These are phyloP conservation scores for Diuraphis noxia DNA, from an alignment of 1,140 invertebrate genomes.

Conservation along the genomic window DNA sequence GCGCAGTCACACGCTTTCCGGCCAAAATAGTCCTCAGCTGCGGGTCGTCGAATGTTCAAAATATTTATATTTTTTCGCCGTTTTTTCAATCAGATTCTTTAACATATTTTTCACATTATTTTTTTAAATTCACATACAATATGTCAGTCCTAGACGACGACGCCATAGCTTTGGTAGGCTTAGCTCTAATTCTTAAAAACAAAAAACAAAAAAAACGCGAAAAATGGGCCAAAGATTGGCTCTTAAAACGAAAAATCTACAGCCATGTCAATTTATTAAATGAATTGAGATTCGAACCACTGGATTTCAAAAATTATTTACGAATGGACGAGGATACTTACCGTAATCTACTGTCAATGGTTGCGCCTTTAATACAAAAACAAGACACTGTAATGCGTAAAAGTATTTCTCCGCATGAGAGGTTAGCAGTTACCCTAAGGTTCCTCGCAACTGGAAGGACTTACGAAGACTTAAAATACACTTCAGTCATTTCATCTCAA, in stretches of 20 bases:
- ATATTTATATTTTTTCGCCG: too few relatives aligned
- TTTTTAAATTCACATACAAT: background rate
- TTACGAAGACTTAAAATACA: slow-evolving; percentile 59
- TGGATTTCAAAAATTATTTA: too few relatives aligned
- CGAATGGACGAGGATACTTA: too few relatives aligned
- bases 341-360: too few relatives aligned
- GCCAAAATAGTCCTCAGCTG: background rate
- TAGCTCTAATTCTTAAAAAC: slow-evolving; percentile 2
- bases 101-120: background rate
- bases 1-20: too few relatives aligned
- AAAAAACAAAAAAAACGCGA: slow-evolving; percentile 28
- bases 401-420: slow-evolving; percentile 54
- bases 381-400: too few relatives aligned
- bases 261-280: background rate
- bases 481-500: slow-evolving; percentile 57
- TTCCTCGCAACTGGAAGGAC: slow-evolving; percentile 59
- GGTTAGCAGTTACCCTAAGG: slow-evolving; percentile 59
- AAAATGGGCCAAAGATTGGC: slow-evolving; percentile 26
- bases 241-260: background rate
- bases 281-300: slow-evolving; percentile 30
- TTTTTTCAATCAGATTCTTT: background rate
- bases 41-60: too few relatives aligned
- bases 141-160: background rate
- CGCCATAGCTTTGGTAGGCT: slow-evolving; percentile 16
- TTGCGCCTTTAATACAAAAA: too few relatives aligned